Evolutionary conservation across 2,113 vertebrate species (phyloP).

Genomic region (Sorex fumeus): DNA sequence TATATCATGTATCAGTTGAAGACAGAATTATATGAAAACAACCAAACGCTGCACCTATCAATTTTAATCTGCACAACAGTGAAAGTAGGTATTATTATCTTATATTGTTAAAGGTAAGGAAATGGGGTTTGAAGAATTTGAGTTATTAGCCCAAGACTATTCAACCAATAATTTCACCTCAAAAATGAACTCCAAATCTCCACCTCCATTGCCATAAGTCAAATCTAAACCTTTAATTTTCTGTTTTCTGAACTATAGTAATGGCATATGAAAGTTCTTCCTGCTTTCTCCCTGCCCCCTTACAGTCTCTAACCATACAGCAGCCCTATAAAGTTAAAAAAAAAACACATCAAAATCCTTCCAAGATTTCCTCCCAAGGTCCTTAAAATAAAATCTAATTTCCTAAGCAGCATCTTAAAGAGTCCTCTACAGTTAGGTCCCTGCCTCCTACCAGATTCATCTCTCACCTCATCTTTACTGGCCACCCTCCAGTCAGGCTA

Average conservation of each 20-base stretch:
- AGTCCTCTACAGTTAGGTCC: neutral
- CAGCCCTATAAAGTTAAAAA: slow-evolving; percentile 6
- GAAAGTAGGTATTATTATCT: no score
- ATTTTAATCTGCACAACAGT: slow-evolving; percentile 7
- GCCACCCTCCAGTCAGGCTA: neutral
- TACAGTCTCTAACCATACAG: slow-evolving; percentile 29
- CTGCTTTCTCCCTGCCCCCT: neutral
- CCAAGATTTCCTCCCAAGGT: neutral
- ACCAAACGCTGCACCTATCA: neutral
- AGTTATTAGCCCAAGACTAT: neutral
- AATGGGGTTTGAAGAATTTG: slow-evolving; percentile 48
- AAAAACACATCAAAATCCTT: slow-evolving; percentile 46
- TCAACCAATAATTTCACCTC: slow-evolving; percentile 22
- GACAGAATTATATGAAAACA: neutral
- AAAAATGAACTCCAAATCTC: slow-evolving; percentile 19
- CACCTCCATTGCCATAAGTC: neutral
- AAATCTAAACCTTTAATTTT: slow-evolving; percentile 2
- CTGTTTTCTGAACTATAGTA: neutral
- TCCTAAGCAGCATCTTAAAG: slow-evolving; percentile 14
- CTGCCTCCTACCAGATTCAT: neutral
- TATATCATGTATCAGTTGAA: slow-evolving; percentile 8
- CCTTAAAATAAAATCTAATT: slow-evolving; percentile 52
- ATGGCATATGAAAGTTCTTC: neutral
- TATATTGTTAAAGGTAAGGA: neutral
- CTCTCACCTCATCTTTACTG: neutral